Conservation (phyloP, 2,797 vertebrate genomes). For the Parotocinclus haroldoi region DNA sequence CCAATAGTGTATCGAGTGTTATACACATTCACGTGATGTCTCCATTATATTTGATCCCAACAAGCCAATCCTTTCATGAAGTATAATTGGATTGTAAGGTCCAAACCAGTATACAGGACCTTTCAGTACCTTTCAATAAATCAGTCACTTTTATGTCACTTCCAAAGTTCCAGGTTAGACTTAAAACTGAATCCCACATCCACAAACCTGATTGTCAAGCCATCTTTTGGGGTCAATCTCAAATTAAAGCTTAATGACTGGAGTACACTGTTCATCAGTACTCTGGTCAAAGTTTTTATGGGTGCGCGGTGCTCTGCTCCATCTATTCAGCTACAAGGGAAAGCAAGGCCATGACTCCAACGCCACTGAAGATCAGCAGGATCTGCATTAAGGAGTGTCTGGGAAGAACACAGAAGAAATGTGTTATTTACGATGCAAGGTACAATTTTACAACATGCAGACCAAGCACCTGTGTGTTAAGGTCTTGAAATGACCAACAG, state of each 20-base stretch:
- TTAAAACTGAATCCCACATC: background rate
- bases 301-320: too few species aligned
- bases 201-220: constrained; percentile 30
- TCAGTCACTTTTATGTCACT: too few species aligned
- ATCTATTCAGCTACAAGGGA: constrained; percentile 74
- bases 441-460: too few species aligned
- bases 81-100: too few species aligned
- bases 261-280: constrained; percentile 19
- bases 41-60: too few species aligned
- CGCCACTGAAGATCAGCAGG: constrained; percentile 83
- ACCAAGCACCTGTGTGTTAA: too few species aligned
- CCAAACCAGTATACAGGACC: background rate
- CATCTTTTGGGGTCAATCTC: constrained; percentile 22
- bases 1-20: too few species aligned
- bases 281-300: constrained; percentile 1
- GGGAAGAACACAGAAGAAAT: constrained; percentile 42
- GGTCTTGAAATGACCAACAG: too few species aligned
- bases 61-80: too few species aligned
- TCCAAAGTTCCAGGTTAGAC: constrained; percentile 10
- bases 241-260: constrained; percentile 39
- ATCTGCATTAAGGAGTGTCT: constrained; percentile 89
- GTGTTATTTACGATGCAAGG: background rate
- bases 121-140: background rate
- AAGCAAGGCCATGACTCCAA: constrained; percentile 87
- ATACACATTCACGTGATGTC: too few species aligned